Evolutionary conservation across 2,888 invertebrate genomes (phyloP).

Genomic region (Polydrusus tereticollis): DNA sequence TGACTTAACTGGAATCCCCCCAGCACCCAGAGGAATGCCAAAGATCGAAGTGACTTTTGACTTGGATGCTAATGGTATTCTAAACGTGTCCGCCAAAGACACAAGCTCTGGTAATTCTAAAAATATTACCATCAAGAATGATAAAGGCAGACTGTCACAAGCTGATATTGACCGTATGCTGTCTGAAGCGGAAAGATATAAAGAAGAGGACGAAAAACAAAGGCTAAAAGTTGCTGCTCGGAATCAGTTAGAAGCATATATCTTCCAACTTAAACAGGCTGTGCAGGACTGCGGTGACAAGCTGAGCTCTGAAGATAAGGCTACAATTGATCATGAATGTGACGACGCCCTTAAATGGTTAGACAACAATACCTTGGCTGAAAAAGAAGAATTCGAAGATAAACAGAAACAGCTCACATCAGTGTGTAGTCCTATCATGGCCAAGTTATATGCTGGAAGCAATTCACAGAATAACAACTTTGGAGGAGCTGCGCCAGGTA

Average conservation of each 20-base stretch:
- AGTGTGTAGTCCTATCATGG: constrained; percentile 72
- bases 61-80: constrained; percentile 80
- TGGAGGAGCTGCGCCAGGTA: constrained; percentile 55
- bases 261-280: constrained; percentile 78
- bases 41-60: constrained; percentile 81
- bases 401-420: constrained; percentile 70
- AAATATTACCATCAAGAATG: constrained; percentile 84
- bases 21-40: constrained; percentile 78
- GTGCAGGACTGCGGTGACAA: constrained; percentile 74
- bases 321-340: constrained; percentile 69
- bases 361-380: constrained; percentile 76
- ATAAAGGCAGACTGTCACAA: constrained; percentile 34
- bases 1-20: constrained; percentile 77
- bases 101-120: constrained; percentile 75
- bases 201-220: constrained; percentile 73
- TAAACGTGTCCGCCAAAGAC: constrained; percentile 72
- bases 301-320: constrained; percentile 76
- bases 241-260: constrained; percentile 80
- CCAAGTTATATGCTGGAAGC: constrained; percentile 66
- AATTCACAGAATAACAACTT: constrained; percentile 45
- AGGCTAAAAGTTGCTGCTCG: constrained; percentile 76
- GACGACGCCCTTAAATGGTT: constrained; percentile 76
- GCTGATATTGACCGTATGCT: constrained; percentile 36
- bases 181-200: constrained; percentile 33
- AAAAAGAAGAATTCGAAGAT: constrained; percentile 76